Conservation (phyloP, 37 sponge, comb jelly and placozoan species). For the Chondrosia reniformis region DNA sequence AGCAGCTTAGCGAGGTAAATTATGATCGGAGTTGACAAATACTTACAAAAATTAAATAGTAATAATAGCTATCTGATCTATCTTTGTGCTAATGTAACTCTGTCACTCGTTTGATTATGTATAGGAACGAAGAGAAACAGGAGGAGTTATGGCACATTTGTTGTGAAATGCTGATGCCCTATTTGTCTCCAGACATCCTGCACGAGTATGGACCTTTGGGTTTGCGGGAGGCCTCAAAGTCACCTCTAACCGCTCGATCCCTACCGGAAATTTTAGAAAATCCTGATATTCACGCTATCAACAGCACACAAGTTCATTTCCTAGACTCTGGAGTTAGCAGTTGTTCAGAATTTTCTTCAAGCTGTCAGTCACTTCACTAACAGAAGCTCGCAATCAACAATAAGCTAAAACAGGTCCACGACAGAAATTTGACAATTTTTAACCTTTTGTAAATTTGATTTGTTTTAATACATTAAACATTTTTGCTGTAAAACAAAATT, state of each 20-base stretch:
- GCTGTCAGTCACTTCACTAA: too few relatives aligned
- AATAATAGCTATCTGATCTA: neutral
- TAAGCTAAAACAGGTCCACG: too few relatives aligned
- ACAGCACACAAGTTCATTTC: neutral
- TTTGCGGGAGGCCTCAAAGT: neutral
- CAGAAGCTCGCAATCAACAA: too few relatives aligned
- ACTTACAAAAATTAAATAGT: too few relatives aligned
- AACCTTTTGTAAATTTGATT: too few relatives aligned
- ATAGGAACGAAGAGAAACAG: neutral
- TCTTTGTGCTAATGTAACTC: neutral
- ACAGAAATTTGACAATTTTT: too few relatives aligned
- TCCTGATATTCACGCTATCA: neutral
- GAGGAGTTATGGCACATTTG: neutral
- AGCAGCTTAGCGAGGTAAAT: neutral
- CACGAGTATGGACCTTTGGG: neutral
- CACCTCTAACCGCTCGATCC: neutral
- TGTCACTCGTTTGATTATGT: neutral
- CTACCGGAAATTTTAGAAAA: neutral
- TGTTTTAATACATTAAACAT: too few relatives aligned
- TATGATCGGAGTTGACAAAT: neutral
- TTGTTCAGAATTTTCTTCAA: too few relatives aligned
- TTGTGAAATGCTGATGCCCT: neutral
- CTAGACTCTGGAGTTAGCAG: too few relatives aligned
- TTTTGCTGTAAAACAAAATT: too few relatives aligned
- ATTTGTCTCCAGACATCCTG: slow-evolving; percentile 1